These are phyloP conservation scores for Phalacrocorax aristotelis DNA, from an alignment of 2,113 vertebrate species.

Conservation along the genomic window DNA sequence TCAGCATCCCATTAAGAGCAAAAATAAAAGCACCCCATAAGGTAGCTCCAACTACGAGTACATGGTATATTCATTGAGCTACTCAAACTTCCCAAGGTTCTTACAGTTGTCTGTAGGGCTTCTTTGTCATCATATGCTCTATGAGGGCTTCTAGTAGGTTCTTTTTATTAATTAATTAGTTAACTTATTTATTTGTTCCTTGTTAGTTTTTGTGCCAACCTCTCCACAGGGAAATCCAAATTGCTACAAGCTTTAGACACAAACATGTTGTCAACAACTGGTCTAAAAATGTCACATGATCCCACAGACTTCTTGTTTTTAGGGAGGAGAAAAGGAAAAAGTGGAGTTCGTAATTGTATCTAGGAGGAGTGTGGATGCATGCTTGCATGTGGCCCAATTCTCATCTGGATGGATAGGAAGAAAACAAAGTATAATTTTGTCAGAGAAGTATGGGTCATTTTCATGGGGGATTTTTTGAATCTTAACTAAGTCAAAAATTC, in stretches of 20 bases:
- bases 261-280: background rate
- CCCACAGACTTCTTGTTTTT: background rate
- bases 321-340: background rate
- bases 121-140: background rate
- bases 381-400: background rate
- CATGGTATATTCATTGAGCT: background rate
- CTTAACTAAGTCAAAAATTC: background rate
- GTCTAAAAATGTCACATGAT: background rate
- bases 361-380: background rate
- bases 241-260: background rate
- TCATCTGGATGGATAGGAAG: too few relatives aligned
- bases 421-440: background rate
- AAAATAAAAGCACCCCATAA: background rate
- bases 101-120: background rate
- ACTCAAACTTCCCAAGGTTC: background rate
- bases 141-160: background rate
- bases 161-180: background rate
- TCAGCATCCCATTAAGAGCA: background rate
- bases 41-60: accelerated
- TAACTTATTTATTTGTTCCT: background rate
- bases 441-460: background rate
- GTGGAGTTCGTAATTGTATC: background rate
- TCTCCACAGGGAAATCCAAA: background rate
- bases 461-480: background rate
- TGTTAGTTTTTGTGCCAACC: background rate